Evolutionary conservation across 2,888 invertebrate species (phyloP), one percentile per base, ranked within the genome.

Genomic region (Busseola fusca): DNA sequence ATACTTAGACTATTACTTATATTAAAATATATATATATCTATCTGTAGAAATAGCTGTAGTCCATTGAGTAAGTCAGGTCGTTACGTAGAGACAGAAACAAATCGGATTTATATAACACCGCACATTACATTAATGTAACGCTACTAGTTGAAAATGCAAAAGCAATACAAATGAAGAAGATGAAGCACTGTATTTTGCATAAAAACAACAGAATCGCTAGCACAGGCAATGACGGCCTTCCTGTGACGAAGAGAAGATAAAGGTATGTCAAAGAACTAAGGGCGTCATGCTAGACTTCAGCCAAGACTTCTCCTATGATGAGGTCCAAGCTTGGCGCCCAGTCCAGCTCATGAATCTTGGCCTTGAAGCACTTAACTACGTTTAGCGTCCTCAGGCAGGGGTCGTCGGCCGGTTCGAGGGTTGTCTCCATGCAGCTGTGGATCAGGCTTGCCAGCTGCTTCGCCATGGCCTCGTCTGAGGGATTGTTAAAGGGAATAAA

Each of bases 301-400:
- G 92, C 87, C 27, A 93, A 64, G 0, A 92, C 71, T 48, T 92
- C 92, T 14, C 86, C 93, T 0, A 91, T 64, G 0, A 90, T 67
- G 0, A 93, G 73, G 0, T 92, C 91, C 84, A 89, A 78, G 69
- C 76, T 78, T 0, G 93, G 93, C 3, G 91, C 91, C 92, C 93
- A 92, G 76, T 92, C 85, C 14, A 92, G 86, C 72, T 92, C 90
- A 76, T 93, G 92, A 42, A 93, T 89, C 77, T 90, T 91, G 0
- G 69, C 78, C 72, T 92, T 92, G 87, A 93, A 93, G 83, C 93
- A 93, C 64, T 85, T 89, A 66, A 88, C 88, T 18, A 91, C 76
- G 57, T 84, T 83, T 16, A 93, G 80, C 0, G 88, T 82, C 64
- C 80, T 81, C 68, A 85, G 25, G 80, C 93, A 93, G 0, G 84